Percentiles rank a stretch among this genome's conserved stretches.
These are phyloP conservation scores for Ophthalmolycus amberensis DNA, from an alignment of 2,113 vertebrate species.

Conservation along the genomic window DNA sequence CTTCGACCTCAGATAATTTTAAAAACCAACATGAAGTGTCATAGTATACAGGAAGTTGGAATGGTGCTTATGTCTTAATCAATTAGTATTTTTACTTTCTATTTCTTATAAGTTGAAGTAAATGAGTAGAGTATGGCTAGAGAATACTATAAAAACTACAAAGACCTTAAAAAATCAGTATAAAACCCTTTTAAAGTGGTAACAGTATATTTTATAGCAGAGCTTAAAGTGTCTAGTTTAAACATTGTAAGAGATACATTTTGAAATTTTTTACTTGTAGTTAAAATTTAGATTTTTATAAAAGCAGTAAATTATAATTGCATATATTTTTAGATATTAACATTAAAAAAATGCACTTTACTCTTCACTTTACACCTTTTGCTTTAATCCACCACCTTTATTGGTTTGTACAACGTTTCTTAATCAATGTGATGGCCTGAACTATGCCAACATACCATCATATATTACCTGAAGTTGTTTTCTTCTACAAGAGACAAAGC, in stretches of 20 bases:
- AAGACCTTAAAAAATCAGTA: background rate
- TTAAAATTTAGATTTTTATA: too few species aligned
- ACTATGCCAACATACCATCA: background rate
- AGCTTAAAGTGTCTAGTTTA: background rate
- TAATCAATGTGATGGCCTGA: background rate
- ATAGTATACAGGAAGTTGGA: too few species aligned
- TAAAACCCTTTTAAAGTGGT: background rate
- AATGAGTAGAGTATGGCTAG: too few species aligned
- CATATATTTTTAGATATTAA: background rate
- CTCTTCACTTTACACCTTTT: background rate
- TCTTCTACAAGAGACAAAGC: background rate
- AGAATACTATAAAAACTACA: background rate
- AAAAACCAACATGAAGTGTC: too few species aligned
- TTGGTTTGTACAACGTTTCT: background rate
- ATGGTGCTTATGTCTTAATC: too few species aligned
- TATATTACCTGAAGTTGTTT: background rate
- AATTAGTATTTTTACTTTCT: too few species aligned
- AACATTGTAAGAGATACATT: background rate
- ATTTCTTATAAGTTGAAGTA: too few species aligned
- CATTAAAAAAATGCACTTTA: background rate
- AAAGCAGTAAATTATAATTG: background rate
- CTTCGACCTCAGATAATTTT: too few species aligned
- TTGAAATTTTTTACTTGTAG: background rate
- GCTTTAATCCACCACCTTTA: background rate
- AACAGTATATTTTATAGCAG: too few species aligned